A percentile compares a stretch with the other conserved stretches of the same genome.
These are phyloP conservation scores for Ochropleura leucogaster DNA, from an alignment of 2,888 invertebrate species.

Conservation along the genomic window DNA sequence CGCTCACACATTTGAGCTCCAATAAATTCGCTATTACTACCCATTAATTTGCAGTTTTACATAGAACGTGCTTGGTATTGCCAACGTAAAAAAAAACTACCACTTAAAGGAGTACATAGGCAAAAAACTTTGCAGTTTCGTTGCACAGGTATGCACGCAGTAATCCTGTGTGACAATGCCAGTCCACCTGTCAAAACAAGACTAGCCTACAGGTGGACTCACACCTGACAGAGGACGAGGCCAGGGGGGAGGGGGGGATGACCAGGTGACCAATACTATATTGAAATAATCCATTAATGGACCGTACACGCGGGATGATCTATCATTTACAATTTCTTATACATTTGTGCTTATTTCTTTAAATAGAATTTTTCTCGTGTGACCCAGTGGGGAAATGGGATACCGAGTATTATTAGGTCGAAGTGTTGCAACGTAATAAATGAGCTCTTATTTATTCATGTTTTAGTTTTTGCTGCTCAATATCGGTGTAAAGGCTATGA, in stretches of 20 bases:
- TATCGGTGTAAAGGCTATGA: constrained; percentile 42
- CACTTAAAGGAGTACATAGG: constrained; percentile 49
- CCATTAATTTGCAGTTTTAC: constrained; percentile 59
- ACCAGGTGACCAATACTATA: constrained; percentile 65
- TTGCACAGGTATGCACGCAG: constrained; percentile 64
- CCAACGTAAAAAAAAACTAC: constrained; percentile 40
- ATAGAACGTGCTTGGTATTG: constrained; percentile 54
- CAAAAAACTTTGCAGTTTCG: constrained; percentile 61
- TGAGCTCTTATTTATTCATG: constrained; percentile 35
- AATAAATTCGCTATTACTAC: constrained; percentile 54
- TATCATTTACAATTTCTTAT: constrained; percentile 52
- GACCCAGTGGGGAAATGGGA: constrained; percentile 49
- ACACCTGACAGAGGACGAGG: constrained; percentile 78
- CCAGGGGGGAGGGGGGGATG: constrained; percentile 38
- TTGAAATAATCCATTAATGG: constrained; percentile 69
- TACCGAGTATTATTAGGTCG: constrained; percentile 30
- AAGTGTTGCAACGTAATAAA: constrained; percentile 29
- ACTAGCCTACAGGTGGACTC: constrained; percentile 81
- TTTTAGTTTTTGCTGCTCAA: constrained; percentile 40
- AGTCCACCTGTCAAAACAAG: constrained; percentile 87
- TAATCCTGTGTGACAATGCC: constrained; percentile 79
- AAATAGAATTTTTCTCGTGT: constrained; percentile 44
- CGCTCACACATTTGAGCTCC: constrained; percentile 10
- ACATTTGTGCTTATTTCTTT: constrained; percentile 46
- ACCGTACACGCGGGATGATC: constrained; percentile 49